Percentiles rank a stretch among this genome's conserved stretches.
phyloP scores from a whole-genome alignment of 2,797 vertebrate species.

The Lagocephalus sceleratus region DNA sequence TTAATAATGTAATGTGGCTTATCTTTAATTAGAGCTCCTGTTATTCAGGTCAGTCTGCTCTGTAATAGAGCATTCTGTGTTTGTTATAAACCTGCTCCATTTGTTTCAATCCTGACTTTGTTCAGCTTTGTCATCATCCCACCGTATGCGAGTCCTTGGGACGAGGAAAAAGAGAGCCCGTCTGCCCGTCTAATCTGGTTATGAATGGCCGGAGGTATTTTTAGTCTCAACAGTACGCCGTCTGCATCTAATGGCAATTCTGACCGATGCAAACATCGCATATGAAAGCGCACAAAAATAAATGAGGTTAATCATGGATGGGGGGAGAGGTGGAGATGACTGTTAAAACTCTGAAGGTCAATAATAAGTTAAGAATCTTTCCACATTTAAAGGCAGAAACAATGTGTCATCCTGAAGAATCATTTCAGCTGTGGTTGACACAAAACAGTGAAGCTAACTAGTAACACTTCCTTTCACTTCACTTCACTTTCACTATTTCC shows the following conservation, averaged over 20 bases:
- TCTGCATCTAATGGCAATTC: constrained; percentile 12
- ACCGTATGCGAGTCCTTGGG: constrained; percentile 13
- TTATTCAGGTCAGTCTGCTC: constrained; percentile 9
- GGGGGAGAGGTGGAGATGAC: background rate
- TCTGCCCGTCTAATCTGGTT: constrained; percentile 36
- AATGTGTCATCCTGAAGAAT: background rate
- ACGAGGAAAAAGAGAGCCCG: constrained; percentile 18
- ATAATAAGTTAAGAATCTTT: background rate
- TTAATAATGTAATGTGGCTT: constrained; percentile 39
- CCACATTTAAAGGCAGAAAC: background rate
- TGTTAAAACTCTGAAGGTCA: background rate
- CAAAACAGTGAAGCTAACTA: too few species aligned
- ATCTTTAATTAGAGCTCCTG: constrained; percentile 25
- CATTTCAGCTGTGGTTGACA: constrained; percentile 1
- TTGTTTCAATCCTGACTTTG: background rate
- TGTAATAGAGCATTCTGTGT: background rate
- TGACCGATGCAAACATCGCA: constrained; percentile 4
- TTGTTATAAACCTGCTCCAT: background rate
- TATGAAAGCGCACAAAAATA: background rate
- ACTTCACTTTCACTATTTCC: too few species aligned
- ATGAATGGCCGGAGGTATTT: constrained; percentile 14
- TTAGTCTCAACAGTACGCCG: background rate
- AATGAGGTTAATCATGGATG: background rate
- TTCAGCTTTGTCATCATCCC: background rate
- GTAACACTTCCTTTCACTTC: too few species aligned